Evolutionary conservation across 2,888 invertebrate genomes (phyloP).

Genomic region (Tineola bisselliella): DNA sequence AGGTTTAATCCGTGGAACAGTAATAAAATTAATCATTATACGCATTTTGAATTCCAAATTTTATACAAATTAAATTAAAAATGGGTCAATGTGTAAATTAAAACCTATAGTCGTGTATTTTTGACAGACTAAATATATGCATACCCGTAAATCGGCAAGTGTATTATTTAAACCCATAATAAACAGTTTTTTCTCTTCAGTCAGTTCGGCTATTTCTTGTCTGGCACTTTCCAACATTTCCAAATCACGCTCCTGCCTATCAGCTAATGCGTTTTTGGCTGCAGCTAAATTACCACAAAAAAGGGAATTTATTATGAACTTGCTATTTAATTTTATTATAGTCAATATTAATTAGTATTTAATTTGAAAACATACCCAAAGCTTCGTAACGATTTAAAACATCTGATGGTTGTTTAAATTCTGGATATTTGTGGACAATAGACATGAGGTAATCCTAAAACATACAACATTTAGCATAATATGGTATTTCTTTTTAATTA

Average conservation of each 20-base stretch:
- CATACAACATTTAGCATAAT: not conserved
- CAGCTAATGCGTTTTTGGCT: conserved; percentile 64
- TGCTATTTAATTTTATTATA: not conserved
- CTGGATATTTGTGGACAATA: conserved; percentile 61
- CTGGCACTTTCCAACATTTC: conserved; percentile 67
- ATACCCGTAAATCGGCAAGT: conserved; percentile 64
- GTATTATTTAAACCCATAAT: conserved; percentile 73
- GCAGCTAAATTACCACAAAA: conserved; percentile 43
- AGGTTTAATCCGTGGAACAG: too few species aligned
- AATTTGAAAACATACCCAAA: conserved; percentile 45
- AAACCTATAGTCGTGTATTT: too few species aligned
- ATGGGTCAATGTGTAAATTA: not conserved
- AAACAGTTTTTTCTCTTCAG: conserved; percentile 70
- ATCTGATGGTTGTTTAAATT: conserved; percentile 68
- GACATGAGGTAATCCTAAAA: conserved; percentile 67
- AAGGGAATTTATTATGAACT: too few species aligned
- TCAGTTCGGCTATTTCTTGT: conserved; percentile 65
- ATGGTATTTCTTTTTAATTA: too few species aligned
- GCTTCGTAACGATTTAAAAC: conserved; percentile 73
- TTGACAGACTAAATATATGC: not conserved
- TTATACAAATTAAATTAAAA: too few species aligned
- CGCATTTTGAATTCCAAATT: too few species aligned
- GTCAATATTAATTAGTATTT: too few species aligned
- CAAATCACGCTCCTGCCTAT: conserved; percentile 64
- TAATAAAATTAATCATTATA: too few species aligned